Conservation (phyloP, 1,140 invertebrate species). For the Pollicipes pollicipes region DNA sequence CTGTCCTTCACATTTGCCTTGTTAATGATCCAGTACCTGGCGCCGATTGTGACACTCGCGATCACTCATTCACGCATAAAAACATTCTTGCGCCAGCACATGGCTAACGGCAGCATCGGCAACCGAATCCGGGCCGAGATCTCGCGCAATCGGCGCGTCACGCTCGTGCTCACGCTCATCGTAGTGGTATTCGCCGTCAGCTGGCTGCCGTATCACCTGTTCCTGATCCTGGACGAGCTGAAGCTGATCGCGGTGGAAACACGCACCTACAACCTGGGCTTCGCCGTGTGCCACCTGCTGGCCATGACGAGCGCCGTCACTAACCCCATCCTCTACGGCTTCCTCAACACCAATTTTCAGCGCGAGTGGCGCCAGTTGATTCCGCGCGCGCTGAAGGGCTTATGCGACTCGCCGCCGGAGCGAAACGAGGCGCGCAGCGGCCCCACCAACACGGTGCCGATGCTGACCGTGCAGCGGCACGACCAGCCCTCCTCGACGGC, state of each 20-base stretch:
- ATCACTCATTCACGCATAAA: slow-evolving; percentile 36
- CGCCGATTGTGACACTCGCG: slow-evolving; percentile 34
- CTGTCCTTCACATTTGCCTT: slow-evolving; percentile 32
- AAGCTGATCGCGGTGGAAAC: slow-evolving; percentile 14
- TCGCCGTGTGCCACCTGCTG: slow-evolving; percentile 35
- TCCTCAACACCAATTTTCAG: slow-evolving; percentile 34
- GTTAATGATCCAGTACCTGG: slow-evolving; percentile 35
- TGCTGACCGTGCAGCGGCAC: neutral
- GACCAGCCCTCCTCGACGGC: neutral
- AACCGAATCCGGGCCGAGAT: slow-evolving; percentile 26
- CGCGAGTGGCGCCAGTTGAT: slow-evolving; percentile 27
- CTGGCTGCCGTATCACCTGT: slow-evolving; percentile 37
- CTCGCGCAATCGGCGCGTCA: slow-evolving; percentile 33
- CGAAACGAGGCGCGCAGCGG: neutral
- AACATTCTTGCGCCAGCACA: slow-evolving; percentile 25
- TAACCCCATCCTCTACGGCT: slow-evolving; percentile 37
- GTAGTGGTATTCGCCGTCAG: slow-evolving; percentile 30
- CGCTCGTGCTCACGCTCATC: slow-evolving; percentile 30
- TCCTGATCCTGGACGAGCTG: slow-evolving; percentile 31
- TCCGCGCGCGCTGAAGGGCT: slow-evolving; percentile 15
- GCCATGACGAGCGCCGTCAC: slow-evolving; percentile 36
- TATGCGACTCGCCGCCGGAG: slow-evolving; percentile 25
- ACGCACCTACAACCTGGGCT: slow-evolving; percentile 29
- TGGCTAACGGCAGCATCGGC: slow-evolving; percentile 16
- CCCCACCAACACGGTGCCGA: neutral